Base-by-base conservation (phyloP, 2,797 vertebrate species). In the Macropus fuliginosus region DNA sequence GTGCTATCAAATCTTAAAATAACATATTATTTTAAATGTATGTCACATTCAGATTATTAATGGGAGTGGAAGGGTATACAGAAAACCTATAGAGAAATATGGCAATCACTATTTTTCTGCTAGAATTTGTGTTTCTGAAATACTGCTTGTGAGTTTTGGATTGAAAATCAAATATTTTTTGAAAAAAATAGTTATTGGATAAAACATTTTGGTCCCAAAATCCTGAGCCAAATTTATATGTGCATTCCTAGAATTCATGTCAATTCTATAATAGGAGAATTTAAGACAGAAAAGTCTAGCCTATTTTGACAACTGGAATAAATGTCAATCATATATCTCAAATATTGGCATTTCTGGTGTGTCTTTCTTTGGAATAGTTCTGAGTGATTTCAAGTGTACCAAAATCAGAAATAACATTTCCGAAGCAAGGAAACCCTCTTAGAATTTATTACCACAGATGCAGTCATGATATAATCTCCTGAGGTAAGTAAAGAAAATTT, bases 311-410 rank as follows among this genome's bases (percentile, higher is more conserved):
- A 97, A 93, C 92, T 97, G 92, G 91, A 92, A 56, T 94, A 97
- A 98, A 94, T 91, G 97, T 92, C 97, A 97, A 94, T 97, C 56
- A 94, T 97, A 94, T 96, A 97, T 97, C 97, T 95, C 94, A 98
- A 97, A 94, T 97, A 95, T 96, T 97, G 89, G 92, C 95, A 93
- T 95, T 97, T 11, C 34, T 92, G 94, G 91, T 92, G 94, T 98
- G 97, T 95, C 50, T 96, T 97, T 95, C 34, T 89, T 96, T 98
- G 97, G 94, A 96, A 97, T 59, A 96, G 92, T 91, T 2, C 90
- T 57, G 92, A 93, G 96, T 97, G 96, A 96, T 97, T 93, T 95
- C 94, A 97, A 97, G 96, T 98, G 94, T 96, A 90, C 95, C 93
- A 97, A 94, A 96, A 96, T 96, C 97, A 95, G 97, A 95, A 93